Conservation (phyloP, 2,113 vertebrate species). For the Acanthisitta chloris region DNA sequence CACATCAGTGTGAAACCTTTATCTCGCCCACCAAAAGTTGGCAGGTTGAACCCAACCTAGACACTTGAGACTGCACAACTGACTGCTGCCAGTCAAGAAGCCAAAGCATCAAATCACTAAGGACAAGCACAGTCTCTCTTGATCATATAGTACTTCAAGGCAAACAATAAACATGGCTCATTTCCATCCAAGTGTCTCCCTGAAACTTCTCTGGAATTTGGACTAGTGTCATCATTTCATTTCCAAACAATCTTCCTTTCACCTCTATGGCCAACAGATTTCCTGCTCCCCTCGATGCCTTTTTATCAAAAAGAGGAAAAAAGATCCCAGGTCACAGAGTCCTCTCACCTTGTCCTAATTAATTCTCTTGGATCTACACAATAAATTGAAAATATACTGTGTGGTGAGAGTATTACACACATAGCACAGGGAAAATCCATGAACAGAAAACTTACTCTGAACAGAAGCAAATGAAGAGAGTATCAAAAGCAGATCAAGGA, state of each 20-base stretch:
- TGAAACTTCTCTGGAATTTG: not conserved
- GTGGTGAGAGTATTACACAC: not conserved
- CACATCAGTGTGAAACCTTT: not conserved
- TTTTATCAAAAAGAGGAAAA: not conserved
- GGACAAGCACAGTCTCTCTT: not conserved
- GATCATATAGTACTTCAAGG: not conserved
- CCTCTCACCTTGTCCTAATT: no score
- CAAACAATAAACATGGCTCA: not conserved
- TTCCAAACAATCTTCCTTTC: not conserved
- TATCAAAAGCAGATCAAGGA: not conserved
- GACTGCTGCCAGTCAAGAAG: slow-evolving; percentile 1
- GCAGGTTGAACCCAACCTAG: not conserved
- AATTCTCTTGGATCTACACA: not conserved
- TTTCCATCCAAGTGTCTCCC: not conserved
- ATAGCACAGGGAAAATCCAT: not conserved
- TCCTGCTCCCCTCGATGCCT: not conserved
- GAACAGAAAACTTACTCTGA: not conserved
- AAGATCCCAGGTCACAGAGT: not conserved
- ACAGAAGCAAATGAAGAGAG: not conserved
- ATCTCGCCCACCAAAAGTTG: not conserved
- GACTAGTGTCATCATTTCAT: not conserved
- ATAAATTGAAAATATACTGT: not conserved
- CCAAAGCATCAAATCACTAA: not conserved
- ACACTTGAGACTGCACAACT: not conserved
- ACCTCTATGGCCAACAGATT: fast-evolving